Evolutionary conservation across 2,113 vertebrate genomes (phyloP), one percentile per base, ranked within the genome.

Genomic region (Psammodynastes pulverulentus): DNA sequence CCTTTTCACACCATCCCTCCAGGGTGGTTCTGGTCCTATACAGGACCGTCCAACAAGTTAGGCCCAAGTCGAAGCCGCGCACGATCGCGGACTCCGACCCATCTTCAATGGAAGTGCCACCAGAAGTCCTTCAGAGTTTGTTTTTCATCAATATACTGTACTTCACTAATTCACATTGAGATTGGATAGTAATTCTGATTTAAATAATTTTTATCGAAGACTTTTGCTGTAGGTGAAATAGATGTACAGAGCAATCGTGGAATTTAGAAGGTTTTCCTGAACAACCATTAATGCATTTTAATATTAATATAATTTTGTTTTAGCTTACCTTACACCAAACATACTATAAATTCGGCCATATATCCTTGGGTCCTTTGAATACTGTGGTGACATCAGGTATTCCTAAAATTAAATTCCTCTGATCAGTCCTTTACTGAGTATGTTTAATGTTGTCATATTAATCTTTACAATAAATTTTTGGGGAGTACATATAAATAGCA

Each of bases 351-450:
- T 62, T 1, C 23, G 95, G 0, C 95, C 43, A 1, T 98, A 98
- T 51, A 97, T 92, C 0, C 34, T 89, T 0, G 49, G 94, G 94
- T 98, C 97, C 96, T 98, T 98, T 56, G 95, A 96, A 94, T 98
- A 97, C 86, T 97, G 94, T 58, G 97, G 96, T 4, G 97, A 98
- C 97, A 97, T 98, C 97, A 98, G 95, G 96, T 97, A 97, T 90
- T 97, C 97, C 97, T 98, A 96, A 94, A 92, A 95, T 58, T 17
- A 92, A 95, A 94, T 23, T 39, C 21, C 29, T 86, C 45, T 53
- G 21, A 43, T 96, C 89, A 92, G 45, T 86, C 29, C 45, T 51
- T 10, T 49, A 89, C 72, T 79, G 58, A 24, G 34, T 51, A 72
- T 3, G 24, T 3, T 26, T 51, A 19, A 52, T 2, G n/a, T 45